phyloP scores from a whole-genome alignment of 2,797 vertebrate genomes.

The Kryptopterus vitreolus region DNA sequence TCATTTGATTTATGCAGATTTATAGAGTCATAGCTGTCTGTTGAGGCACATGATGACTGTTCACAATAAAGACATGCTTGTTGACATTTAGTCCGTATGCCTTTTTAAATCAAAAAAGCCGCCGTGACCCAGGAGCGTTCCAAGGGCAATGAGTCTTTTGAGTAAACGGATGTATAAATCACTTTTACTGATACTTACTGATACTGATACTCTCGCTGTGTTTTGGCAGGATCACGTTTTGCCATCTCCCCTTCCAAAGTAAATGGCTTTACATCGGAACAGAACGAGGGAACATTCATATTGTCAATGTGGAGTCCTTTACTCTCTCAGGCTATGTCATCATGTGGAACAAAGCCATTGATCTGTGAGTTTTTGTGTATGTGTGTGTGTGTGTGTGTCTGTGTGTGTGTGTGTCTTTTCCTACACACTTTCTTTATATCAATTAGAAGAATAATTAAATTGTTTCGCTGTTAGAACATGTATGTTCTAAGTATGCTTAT shows the following conservation, averaged over 20 bases:
- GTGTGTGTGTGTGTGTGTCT: slow-evolving; percentile 79
- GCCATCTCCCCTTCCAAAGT: slow-evolving; percentile 99
- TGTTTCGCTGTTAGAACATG: not conserved
- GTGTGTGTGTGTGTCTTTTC: too few species aligned
- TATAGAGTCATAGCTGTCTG: slow-evolving; percentile 24
- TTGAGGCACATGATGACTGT: slow-evolving; percentile 33
- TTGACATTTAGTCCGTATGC: slow-evolving; percentile 34
- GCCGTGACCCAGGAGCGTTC: not conserved
- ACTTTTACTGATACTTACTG: slow-evolving; percentile 47
- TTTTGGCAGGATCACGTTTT: slow-evolving; percentile 92
- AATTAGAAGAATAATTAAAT: not conserved
- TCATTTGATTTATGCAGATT: slow-evolving; percentile 45
- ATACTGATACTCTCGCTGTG: too few species aligned
- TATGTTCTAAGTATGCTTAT: not conserved
- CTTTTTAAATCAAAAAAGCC: slow-evolving; percentile 25
- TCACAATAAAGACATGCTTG: slow-evolving; percentile 27
- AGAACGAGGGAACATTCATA: slow-evolving; percentile 96
- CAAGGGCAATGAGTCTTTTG: not conserved
- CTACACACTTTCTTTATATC: not conserved
- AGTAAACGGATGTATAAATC: not conserved
- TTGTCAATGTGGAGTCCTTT: slow-evolving; percentile 99
- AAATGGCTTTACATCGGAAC: slow-evolving; percentile 98
- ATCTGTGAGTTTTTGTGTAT: slow-evolving; percentile 87
- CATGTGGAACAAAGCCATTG: slow-evolving; percentile 99
- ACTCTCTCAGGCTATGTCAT: slow-evolving; percentile 99